These are phyloP conservation scores for Aporophyla nigra DNA, from an alignment of 2,888 invertebrate species.

Conservation along the genomic window DNA sequence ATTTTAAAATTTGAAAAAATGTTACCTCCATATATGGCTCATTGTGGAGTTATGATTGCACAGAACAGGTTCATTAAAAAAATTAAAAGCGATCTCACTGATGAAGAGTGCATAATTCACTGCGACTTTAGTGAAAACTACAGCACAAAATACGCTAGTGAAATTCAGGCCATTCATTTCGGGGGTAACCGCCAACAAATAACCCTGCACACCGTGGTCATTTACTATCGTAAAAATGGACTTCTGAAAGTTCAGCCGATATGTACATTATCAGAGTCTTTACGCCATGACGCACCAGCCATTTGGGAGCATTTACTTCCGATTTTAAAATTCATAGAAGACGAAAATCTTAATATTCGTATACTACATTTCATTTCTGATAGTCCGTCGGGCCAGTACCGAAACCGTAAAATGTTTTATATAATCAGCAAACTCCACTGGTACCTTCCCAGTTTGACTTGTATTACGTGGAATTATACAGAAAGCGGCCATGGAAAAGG, in stretches of 20 bases:
- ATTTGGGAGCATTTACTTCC: conserved; percentile 2
- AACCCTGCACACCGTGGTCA: conserved; percentile 43
- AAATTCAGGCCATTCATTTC: conserved; percentile 53
- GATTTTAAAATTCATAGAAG: conserved; percentile 11
- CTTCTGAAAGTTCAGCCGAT: conserved; percentile 9
- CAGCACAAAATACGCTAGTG: conserved; percentile 33
- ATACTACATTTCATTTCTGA: conserved; percentile 3
- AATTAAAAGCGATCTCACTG: neutral
- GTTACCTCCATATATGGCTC: conserved; percentile 9
- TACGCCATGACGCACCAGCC: conserved; percentile 11
- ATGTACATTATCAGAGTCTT: conserved; percentile 11
- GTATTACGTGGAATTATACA: conserved; percentile 43
- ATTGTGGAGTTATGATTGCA: conserved; percentile 3
- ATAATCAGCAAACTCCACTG: neutral
- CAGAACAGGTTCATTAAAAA: conserved; percentile 7
- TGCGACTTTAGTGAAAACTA: conserved; percentile 45
- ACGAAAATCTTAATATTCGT: conserved; percentile 8
- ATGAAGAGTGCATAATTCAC: conserved; percentile 24
- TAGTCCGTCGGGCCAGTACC: conserved; percentile 4
- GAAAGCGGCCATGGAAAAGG: conserved; percentile 60
- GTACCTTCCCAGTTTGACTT: neutral
- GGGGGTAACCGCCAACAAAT: conserved; percentile 43
- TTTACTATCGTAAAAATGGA: conserved; percentile 29
- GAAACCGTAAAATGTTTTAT: neutral
- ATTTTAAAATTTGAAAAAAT: conserved; percentile 4